These are phyloP conservation scores for Diachrysia chrysitis DNA, from an alignment of 2,888 invertebrate genomes.

Conservation along the genomic window DNA sequence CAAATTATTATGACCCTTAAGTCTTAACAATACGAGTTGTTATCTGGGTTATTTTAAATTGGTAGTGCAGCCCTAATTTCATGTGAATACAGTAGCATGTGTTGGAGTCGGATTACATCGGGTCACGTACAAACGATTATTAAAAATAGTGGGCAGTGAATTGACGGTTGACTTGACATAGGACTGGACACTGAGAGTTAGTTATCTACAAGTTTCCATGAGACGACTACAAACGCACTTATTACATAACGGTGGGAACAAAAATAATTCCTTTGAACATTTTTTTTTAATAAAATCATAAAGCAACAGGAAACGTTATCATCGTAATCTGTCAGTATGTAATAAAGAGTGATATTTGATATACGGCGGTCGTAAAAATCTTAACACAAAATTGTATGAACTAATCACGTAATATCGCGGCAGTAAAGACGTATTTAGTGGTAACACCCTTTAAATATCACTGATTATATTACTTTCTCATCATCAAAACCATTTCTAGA, in stretches of 20 bases:
- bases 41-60: conserved; percentile 43
- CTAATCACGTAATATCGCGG: conserved; percentile 40
- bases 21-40: conserved; percentile 43
- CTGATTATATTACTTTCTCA: background rate
- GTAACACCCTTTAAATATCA: background rate
- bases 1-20: conserved; percentile 58
- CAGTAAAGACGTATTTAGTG: conserved; percentile 27
- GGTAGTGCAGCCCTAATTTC: conserved; percentile 69
- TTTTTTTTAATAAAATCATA: conserved; percentile 42
- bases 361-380: conserved; percentile 44
- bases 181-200: conserved; percentile 43
- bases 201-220: conserved; percentile 29
- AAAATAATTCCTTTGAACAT: conserved; percentile 49
- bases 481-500: background rate
- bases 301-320: conserved; percentile 47
- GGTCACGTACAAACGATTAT: conserved; percentile 69
- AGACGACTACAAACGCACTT: conserved; percentile 44
- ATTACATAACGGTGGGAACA: conserved; percentile 45
- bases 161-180: conserved; percentile 40
- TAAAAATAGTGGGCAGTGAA: conserved; percentile 54
- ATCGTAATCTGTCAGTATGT: conserved; percentile 43
- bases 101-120: conserved; percentile 73
- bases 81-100: conserved; percentile 75
- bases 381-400: conserved; percentile 25
- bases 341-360: conserved; percentile 56